Evolutionary conservation across 2,113 vertebrate genomes (phyloP).

Genomic region (Bagarius yarrelli): DNA sequence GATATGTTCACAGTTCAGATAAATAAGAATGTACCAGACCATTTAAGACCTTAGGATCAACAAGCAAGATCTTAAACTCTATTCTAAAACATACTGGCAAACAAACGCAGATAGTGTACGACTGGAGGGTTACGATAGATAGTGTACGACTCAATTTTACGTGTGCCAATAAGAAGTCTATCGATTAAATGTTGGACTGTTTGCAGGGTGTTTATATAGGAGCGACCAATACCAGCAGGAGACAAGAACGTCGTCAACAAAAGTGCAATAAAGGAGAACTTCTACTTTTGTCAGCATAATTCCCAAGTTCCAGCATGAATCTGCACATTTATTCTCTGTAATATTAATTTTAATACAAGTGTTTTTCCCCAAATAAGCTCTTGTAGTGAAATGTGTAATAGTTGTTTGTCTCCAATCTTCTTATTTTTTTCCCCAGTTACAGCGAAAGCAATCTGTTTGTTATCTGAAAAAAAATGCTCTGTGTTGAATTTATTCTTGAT

Average conservation of each 20-base stretch:
- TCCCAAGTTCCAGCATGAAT: constrained; percentile 71
- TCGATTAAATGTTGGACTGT: no score
- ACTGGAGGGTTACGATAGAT: no score
- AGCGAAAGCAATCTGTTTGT: background rate
- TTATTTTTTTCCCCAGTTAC: background rate
- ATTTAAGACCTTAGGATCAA: no score
- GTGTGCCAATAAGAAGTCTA: no score
- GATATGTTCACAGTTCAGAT: no score
- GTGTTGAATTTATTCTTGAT: background rate
- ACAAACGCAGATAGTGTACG: no score
- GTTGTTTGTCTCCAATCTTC: background rate
- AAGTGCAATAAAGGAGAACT: constrained; percentile 79
- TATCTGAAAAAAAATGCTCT: background rate
- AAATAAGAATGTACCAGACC: no score
- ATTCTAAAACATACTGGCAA: no score
- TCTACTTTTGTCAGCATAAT: constrained; percentile 80
- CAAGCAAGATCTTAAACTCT: no score
- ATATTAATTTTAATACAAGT: background rate
- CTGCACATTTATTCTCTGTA: background rate
- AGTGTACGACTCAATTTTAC: no score
- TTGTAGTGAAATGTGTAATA: background rate
- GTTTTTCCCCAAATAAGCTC: background rate
- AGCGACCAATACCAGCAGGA: constrained; percentile 80
- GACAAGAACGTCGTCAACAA: constrained; percentile 79
- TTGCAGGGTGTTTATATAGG: no score